phyloP scores from a whole-genome alignment of 2,888 invertebrate species.

The Rotaria socialis region DNA sequence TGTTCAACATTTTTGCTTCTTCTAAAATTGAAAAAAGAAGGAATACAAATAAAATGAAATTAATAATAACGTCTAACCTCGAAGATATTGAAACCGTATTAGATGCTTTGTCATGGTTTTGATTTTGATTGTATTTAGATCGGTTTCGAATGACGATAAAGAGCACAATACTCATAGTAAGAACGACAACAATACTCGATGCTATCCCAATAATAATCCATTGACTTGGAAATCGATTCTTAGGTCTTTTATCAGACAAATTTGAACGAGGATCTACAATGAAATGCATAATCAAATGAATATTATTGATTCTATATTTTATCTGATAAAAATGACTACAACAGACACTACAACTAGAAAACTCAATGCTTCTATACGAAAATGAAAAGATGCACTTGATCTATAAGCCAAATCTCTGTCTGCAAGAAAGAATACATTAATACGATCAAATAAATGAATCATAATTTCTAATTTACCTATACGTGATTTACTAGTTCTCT shows the following conservation, averaged over 20 bases:
- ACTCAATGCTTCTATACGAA: constrained; percentile 15
- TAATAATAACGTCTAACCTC: background rate
- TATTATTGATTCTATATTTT: background rate
- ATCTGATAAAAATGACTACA: constrained; percentile 11
- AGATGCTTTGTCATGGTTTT: too few species aligned
- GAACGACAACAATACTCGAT: background rate
- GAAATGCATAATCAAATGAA: background rate
- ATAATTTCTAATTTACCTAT: background rate
- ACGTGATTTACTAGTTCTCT: background rate
- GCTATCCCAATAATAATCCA: background rate
- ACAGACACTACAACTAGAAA: constrained; percentile 16
- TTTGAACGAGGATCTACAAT: background rate
- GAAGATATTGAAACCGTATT: background rate
- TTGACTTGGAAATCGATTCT: background rate
- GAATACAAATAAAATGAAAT: background rate
- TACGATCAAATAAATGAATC: background rate
- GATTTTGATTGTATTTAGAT: background rate
- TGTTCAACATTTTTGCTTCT: background rate
- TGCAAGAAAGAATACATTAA: constrained; percentile 15
- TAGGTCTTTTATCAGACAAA: background rate
- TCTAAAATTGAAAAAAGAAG: background rate
- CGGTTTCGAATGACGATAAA: background rate
- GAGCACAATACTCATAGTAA: background rate
- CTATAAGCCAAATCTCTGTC: constrained; percentile 25
- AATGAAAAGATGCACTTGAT: constrained; percentile 22